Evolutionary conservation across 2,113 vertebrate genomes (phyloP), one percentile per base, ranked within the genome.

Genomic region (Chitala chitala): DNA sequence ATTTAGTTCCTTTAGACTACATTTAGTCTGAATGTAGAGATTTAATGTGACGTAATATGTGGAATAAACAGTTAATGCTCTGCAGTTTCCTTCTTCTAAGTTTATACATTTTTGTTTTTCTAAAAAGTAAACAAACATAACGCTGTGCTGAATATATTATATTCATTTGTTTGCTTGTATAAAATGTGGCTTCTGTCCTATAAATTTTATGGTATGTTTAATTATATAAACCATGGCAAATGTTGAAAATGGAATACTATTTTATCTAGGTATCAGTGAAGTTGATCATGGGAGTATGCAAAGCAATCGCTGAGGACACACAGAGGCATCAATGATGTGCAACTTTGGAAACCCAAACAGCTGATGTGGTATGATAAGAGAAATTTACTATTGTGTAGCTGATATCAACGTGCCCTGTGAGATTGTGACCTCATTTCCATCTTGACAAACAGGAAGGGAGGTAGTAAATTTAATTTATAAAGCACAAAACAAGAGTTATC

Each of bases 311-410:
- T 80, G 80, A 75, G 78, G 78, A 83, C 80, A 84, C 87, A 86
- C 82, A 84, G n/a, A n/a, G 75, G 73, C 86, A 79, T 81, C 86
- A 86, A 81, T 85, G 84, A 80, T 86, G 89, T 89, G 87, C 83
- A 87, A 80, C 88, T 80, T 73, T 80, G 85, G 87, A 89, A 91
- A 91, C 89, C 90, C 89, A 91, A 91, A 91, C 90, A 91, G 78
- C 77, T 87, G 87, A 91, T 89, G 81, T 79, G 86, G 85, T 79
- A 82, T 74, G 87, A 90, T 90, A 85, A 83, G 71, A 79, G 76
- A 82, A 79, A 79, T 78, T 77, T 81, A 80, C 78, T 86, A 86
- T 88, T 90, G 88, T 89, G 88, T 86, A 89, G 89, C 86, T 80
- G 77, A 85, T 89, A 83, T 83, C 87, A 80, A 81, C 78, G 86